These are phyloP conservation scores for Pheosia gnoma DNA, from an alignment of 2,888 invertebrate genomes.

Conservation along the genomic window DNA sequence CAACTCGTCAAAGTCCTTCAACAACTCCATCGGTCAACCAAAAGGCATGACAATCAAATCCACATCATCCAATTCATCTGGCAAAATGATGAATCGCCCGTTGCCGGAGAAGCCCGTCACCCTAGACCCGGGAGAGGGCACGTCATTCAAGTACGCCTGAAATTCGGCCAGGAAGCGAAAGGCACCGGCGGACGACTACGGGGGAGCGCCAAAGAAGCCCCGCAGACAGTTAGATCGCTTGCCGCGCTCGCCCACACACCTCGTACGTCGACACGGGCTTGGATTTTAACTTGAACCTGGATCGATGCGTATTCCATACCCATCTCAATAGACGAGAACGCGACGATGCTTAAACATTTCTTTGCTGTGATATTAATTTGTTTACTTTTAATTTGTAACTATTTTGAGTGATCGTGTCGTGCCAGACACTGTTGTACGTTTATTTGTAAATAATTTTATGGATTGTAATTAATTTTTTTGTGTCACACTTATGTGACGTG, in stretches of 20 bases:
- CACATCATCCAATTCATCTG: constrained; percentile 68
- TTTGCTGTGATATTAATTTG: constrained; percentile 79
- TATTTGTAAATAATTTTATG: constrained; percentile 63
- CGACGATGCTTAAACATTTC: constrained; percentile 60
- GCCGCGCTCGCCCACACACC: not conserved
- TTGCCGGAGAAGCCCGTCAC: constrained; percentile 86
- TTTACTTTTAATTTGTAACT: constrained; percentile 61
- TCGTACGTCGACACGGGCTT: constrained; percentile 10
- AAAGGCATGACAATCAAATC: constrained; percentile 55
- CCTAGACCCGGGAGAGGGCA: constrained; percentile 70
- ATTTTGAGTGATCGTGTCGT: constrained; percentile 59
- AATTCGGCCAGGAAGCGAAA: constrained; percentile 32
- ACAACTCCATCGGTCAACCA: constrained; percentile 45
- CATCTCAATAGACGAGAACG: constrained; percentile 9
- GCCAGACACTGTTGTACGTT: constrained; percentile 56
- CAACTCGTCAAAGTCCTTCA: constrained; percentile 42
- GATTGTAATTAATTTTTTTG: constrained; percentile 49
- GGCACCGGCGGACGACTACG: constrained; percentile 21
- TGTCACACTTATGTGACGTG: constrained; percentile 34
- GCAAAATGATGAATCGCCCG: constrained; percentile 87
- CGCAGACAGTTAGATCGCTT: constrained; percentile 18
- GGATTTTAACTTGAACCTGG: constrained; percentile 46
- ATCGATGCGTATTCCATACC: constrained; percentile 38
- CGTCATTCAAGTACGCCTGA: constrained; percentile 65
- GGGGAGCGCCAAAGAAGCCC: constrained; percentile 10